A percentile compares a stretch with the other conserved stretches of the same genome.
phyloP scores from a whole-genome alignment of 2,888 invertebrate species.

The Steinernema carpocapsae region DNA sequence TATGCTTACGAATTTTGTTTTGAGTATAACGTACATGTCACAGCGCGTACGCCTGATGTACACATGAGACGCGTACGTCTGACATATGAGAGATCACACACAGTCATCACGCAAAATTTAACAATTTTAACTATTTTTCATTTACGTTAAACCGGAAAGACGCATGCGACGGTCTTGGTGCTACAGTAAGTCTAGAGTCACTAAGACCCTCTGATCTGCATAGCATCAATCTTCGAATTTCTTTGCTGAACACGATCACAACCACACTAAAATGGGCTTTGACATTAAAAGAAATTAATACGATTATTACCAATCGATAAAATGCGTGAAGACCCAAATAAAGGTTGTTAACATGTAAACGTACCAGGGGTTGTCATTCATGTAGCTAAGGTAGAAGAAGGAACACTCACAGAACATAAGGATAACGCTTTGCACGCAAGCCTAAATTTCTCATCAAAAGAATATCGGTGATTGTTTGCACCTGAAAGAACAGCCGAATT shows the following conservation, averaged over 20 bases:
- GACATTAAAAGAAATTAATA: not conserved
- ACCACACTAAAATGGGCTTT: not conserved
- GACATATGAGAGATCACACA: no score
- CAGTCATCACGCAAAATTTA: no score
- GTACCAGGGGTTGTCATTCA: not conserved
- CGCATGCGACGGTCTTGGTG: no score
- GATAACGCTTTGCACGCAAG: not conserved
- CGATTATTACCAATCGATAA: not conserved
- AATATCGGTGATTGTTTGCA: not conserved
- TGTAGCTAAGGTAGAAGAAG: constrained; percentile 11
- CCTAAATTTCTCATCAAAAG: not conserved
- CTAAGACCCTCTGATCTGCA: not conserved
- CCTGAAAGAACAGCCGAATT: constrained; percentile 3
- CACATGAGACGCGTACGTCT: no score
- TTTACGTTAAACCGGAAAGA: no score
- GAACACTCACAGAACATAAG: constrained; percentile 22
- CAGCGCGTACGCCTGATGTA: no score
- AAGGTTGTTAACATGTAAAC: not conserved
- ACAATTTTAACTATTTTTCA: no score
- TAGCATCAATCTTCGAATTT: not conserved
- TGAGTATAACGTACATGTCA: no score
- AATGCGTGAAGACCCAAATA: constrained; percentile 16
- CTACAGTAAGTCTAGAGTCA: no score
- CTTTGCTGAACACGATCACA: constrained; percentile 8
- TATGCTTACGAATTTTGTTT: no score